Evolutionary conservation across 2,888 invertebrate species (phyloP).

Genomic region (Lottia scabra): DNA sequence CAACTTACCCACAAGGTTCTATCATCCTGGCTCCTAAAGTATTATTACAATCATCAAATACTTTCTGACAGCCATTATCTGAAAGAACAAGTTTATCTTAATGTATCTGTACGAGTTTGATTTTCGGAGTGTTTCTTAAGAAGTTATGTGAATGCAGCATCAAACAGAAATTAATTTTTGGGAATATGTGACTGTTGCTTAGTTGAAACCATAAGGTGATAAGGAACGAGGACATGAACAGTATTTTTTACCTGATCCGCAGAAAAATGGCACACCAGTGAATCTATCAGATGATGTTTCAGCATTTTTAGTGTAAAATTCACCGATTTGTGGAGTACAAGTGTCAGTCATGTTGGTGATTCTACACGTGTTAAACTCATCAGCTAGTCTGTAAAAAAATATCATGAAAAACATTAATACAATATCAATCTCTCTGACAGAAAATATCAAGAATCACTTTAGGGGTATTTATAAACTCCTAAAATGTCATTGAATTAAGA

Average conservation of each 20-base stretch:
- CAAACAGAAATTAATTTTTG: too few species aligned
- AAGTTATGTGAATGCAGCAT: too few species aligned
- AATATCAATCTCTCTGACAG: too few species aligned
- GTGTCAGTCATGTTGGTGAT: not conserved
- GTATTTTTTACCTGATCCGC: not conserved
- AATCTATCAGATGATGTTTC: not conserved
- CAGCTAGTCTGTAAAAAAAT: not conserved
- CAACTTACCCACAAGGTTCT: not conserved
- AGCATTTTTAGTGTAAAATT: not conserved
- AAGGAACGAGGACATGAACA: too few species aligned
- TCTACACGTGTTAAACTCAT: not conserved
- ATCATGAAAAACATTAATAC: too few species aligned
- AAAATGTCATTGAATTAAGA: too few species aligned
- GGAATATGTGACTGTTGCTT: too few species aligned
- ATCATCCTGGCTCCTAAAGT: not conserved
- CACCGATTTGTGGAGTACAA: not conserved
- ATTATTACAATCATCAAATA: conserved; percentile 2
- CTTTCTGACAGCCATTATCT: not conserved
- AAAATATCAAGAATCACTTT: too few species aligned
- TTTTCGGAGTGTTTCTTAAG: too few species aligned
- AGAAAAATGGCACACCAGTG: not conserved
- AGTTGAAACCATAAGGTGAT: too few species aligned
- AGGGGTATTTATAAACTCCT: too few species aligned
- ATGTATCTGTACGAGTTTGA: too few species aligned
- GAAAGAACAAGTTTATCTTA: not conserved